Percentiles rank a stretch among this genome's conserved stretches.
Evolutionary conservation across 1,140 invertebrate genomes (phyloP).

Genomic region (Drosophila neocordata): DNA sequence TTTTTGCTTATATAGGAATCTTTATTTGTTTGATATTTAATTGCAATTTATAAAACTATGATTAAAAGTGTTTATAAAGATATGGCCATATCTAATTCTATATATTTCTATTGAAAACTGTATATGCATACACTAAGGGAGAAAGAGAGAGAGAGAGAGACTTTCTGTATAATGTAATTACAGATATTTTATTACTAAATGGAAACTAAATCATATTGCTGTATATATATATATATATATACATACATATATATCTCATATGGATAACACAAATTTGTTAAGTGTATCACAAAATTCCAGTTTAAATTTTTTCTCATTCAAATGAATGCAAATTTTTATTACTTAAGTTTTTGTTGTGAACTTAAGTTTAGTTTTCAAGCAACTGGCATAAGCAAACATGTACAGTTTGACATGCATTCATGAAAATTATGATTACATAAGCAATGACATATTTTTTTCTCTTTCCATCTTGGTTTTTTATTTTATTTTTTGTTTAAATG

Average conservation of each 20-base stretch:
- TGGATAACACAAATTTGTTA: neutral
- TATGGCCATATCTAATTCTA: too few species aligned
- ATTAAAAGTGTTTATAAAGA: too few species aligned
- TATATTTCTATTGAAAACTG: too few species aligned
- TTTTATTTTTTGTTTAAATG: constrained; percentile 25
- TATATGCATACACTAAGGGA: too few species aligned
- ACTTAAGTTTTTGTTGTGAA: neutral
- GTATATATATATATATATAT: neutral
- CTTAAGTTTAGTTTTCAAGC: constrained; percentile 1
- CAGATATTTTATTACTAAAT: too few species aligned
- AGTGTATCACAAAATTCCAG: neutral
- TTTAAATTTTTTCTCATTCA: neutral
- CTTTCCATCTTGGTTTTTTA: constrained; percentile 4
- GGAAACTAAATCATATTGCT: too few species aligned
- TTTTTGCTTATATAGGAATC: too few species aligned
- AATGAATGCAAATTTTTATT: neutral
- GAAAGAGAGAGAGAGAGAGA: too few species aligned
- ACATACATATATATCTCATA: too few species aligned
- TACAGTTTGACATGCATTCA: constrained; percentile 28
- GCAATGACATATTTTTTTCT: constrained; percentile 30
- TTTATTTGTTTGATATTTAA: too few species aligned
- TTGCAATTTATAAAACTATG: too few species aligned
- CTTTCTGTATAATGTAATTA: too few species aligned
- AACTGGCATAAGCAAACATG: neutral
- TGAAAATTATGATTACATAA: constrained; percentile 58